Conservation (phyloP, 2,113 vertebrate genomes). For the Gasterosteus aculeatus region DNA sequence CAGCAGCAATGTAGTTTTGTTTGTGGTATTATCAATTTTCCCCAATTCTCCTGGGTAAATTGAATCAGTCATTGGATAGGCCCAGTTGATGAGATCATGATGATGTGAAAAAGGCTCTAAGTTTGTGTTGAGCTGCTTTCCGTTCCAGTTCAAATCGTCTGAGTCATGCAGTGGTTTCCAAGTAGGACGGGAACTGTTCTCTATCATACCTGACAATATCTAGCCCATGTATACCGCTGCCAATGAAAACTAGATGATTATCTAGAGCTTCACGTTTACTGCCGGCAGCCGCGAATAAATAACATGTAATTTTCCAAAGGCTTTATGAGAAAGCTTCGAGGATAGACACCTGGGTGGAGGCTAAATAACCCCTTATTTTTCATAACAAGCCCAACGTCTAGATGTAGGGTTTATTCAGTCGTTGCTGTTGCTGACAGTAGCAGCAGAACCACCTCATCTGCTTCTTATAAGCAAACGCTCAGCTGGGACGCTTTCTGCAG, state of each 20-base stretch:
- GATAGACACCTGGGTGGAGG: neutral
- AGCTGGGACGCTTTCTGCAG: slow-evolving; percentile 12
- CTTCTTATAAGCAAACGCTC: slow-evolving; percentile 36
- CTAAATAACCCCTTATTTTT: neutral
- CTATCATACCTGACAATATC: neutral
- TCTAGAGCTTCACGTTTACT: neutral
- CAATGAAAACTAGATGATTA: slow-evolving; percentile 18
- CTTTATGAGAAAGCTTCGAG: slow-evolving; percentile 1
- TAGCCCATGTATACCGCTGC: neutral
- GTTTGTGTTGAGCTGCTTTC: neutral
- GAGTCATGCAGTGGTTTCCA: neutral
- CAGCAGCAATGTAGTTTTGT: neutral
- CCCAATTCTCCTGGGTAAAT: neutral
- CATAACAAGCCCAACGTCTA: neutral
- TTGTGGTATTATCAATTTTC: neutral
- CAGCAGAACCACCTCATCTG: slow-evolving; percentile 48
- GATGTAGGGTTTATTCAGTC: slow-evolving; percentile 37
- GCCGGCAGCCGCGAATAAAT: neutral
- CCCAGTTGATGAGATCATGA: slow-evolving; percentile 5
- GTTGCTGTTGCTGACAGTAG: slow-evolving; percentile 55
- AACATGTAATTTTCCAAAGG: slow-evolving; percentile 11
- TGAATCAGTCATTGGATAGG: neutral
- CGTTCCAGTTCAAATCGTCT: neutral
- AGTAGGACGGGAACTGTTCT: neutral
- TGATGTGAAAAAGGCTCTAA: rapidly evolving